Evolutionary conservation across 2,113 vertebrate species (phyloP), one percentile per base, ranked within the genome.

Genomic region (Gopherus flavomarginatus): DNA sequence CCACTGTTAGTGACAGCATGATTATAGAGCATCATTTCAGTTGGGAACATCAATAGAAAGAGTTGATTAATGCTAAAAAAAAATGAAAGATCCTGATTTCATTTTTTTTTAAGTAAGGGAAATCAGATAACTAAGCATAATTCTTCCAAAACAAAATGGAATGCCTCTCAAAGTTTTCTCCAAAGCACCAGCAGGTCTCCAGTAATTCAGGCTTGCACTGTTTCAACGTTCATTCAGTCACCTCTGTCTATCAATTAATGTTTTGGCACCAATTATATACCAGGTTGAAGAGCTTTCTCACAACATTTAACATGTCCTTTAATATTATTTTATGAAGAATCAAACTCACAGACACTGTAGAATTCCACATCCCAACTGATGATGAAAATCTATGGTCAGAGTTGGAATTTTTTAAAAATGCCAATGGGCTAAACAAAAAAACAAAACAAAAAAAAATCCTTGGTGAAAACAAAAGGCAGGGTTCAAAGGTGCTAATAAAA

Each of bases 241-340:
- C 85, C 88, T 94, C 17, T n/a, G 54, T 82, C 16, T 57, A 83
- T 85, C 1, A 59, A 85, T 93, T 90, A 88, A 24, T 87, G 81
- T 96, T 88, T 86, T 97, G 97, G 80, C 88, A 96, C 77, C 95
- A 88, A 81, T 86, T 80, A 52, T 87, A 86, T 29, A 14, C 44
- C 84, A 50, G 92, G 52, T 90, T 90, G 83, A 87, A 85, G 83
- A 57, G 5, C 19, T 92, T 86, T 95, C 29, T 49, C 52, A n/a
- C 12, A 57, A 24, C 79, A n/a, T n/a, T 65, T 80, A n/a, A n/a
- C 42, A 72, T 1, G 2, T 77, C 7, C 42, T 57, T 81, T 49
- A 47, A n/a, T 81, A 72, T 94, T 69, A 94, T 53, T 85, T 88
- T 80, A 90, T 88, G 42, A 75, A 75, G 93, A 94, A 91, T 96